A percentile compares a stretch with the other conserved stretches of the same genome.
Conservation (phyloP, 2,113 vertebrate genomes). For the Agapornis roseicollis region DNA sequence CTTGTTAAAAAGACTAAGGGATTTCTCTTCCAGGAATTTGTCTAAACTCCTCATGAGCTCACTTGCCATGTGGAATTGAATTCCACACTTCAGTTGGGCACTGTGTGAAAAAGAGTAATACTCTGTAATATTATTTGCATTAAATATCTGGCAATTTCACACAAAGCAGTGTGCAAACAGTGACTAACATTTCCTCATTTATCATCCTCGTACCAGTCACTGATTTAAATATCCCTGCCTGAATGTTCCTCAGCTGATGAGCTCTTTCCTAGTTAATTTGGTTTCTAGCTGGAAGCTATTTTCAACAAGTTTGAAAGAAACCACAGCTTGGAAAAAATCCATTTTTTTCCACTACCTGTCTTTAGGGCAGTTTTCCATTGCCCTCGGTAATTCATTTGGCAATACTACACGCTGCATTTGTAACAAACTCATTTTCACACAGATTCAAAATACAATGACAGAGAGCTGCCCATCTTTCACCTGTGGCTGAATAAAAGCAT, state of each 20-base stretch:
- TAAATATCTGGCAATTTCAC: background rate
- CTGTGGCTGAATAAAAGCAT: background rate
- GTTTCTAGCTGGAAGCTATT: background rate
- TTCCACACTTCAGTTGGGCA: background rate
- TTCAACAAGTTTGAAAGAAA: background rate
- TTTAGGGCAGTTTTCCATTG: background rate
- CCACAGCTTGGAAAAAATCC: background rate
- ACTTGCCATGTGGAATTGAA: background rate
- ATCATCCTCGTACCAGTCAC: background rate
- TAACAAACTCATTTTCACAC: background rate
- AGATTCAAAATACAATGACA: background rate
- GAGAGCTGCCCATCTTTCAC: background rate
- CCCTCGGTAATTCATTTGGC: background rate
- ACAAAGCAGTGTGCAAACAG: background rate
- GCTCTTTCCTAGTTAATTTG: background rate
- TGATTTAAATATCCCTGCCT: background rate
- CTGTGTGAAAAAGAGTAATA: background rate
- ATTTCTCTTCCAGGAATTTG: background rate
- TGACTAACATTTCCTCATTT: background rate
- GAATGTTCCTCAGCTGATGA: background rate
- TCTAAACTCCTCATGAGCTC: background rate
- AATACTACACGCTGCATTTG: background rate
- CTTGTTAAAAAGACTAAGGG: background rate
- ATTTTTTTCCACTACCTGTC: background rate
- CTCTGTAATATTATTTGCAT: background rate